Evolutionary conservation across 2,113 vertebrate genomes (phyloP), one percentile per base, ranked within the genome.

Genomic region (Andinoacara biseriatus): DNA sequence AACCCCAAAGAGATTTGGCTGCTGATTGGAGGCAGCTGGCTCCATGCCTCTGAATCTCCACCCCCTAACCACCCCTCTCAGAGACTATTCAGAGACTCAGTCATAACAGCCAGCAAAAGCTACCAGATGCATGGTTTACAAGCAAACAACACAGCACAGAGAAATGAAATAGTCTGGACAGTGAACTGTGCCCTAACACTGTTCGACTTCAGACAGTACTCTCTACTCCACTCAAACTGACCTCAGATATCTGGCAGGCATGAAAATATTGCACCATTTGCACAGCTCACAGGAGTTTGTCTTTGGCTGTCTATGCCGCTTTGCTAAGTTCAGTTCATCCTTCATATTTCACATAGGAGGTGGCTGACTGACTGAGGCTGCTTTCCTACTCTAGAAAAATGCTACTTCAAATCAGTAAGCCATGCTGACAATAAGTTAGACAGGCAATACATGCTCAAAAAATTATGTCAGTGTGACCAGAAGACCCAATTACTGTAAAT

Each of bases 251-350:
- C 81, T 89, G 80, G 78, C 67, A 92, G 80, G 2, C 82, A 35
- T 87, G 67, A 83, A 59, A 85, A 82, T 67, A 86, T 85, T 86
- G 74, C 84, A 75, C 74, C 87, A 88, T 84, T 82, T 81, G 84
- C 54, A 79, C 46, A 82, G 58, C n/a, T 7, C 58, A 10, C 24
- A 58, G 31, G 29, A 82, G 29, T 24, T 46, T 59, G 78, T 86
- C 76, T 85, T 22, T 57, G 80, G 80, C 77, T 81, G 78, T 74
- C 78, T 86, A 81, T 78, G 65, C 52, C 54, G 35, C 86, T 87
- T 75, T 52, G 78, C 60, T 17, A 33, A 78, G 38, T 60, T 80
- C 31, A 79, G 74, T 74, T 90, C 58, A 89, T 72, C n/a, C 14
- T 74, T 65, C 80, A 63, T 29, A 43, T 58, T 85, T 22, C 46